Evolutionary conservation across 1,140 invertebrate species (phyloP).

Genomic region (Melanaphis sacchari): DNA sequence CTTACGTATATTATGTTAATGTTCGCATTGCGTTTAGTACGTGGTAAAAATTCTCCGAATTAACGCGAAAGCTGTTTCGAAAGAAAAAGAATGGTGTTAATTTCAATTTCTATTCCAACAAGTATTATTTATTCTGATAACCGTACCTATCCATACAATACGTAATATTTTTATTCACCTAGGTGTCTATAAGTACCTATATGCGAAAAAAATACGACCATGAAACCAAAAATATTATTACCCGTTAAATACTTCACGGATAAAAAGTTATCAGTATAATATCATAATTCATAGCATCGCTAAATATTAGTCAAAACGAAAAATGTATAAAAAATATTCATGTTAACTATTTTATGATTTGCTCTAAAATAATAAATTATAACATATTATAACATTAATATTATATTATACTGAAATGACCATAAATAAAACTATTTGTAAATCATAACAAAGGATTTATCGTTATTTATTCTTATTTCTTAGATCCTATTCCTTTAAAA

Average conservation of each 20-base stretch:
- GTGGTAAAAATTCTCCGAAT: background rate
- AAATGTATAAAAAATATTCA: background rate
- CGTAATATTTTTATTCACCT: too few species aligned
- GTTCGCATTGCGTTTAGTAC: background rate
- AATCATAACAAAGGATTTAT: too few species aligned
- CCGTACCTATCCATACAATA: background rate
- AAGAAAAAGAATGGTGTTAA: background rate
- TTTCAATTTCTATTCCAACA: background rate
- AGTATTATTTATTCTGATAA: background rate
- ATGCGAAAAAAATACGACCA: background rate
- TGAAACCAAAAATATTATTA: background rate
- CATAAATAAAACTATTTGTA: too few species aligned
- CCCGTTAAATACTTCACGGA: background rate
- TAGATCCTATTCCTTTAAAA: too few species aligned
- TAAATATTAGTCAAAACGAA: background rate
- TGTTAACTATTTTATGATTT: background rate
- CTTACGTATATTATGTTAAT: background rate
- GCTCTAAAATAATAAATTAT: too few species aligned
- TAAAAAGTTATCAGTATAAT: background rate
- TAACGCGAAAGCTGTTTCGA: background rate
- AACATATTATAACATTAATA: too few species aligned
- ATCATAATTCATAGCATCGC: background rate
- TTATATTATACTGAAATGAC: too few species aligned
- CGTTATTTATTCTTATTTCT: too few species aligned
- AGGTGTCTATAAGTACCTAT: background rate